Percentiles rank a stretch among this genome's conserved stretches.
These are phyloP conservation scores for Euspilapteryx auroguttella DNA, from an alignment of 2,888 invertebrate species.

Conservation along the genomic window DNA sequence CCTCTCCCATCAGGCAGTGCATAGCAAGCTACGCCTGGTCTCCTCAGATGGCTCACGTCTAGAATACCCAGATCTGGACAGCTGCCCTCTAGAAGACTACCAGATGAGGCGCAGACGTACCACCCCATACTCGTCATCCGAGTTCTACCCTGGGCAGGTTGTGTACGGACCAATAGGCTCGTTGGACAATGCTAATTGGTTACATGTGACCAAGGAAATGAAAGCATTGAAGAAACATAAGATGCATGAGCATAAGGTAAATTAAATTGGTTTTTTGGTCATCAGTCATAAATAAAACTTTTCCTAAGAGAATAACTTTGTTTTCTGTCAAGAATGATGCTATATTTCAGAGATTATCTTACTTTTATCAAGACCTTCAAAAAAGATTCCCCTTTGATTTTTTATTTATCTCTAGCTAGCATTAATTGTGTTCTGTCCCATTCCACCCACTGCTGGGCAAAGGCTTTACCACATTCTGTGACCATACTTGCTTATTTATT, in stretches of 20 bases:
- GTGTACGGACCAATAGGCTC: conserved; percentile 74
- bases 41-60: conserved; percentile 69
- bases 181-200: conserved; percentile 79
- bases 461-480: too few species aligned
- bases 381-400: too few species aligned
- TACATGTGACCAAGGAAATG: conserved; percentile 75
- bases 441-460: too few species aligned
- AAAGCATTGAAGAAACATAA: conserved; percentile 64
- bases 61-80: conserved; percentile 68
- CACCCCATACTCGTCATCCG: conserved; percentile 45
- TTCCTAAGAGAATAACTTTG: too few species aligned
- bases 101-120: conserved; percentile 66
- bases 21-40: conserved; percentile 66
- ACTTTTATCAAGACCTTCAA: too few species aligned
- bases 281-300: too few species aligned
- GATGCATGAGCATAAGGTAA: conserved; percentile 57
- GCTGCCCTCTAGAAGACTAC: conserved; percentile 71
- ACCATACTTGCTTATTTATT: too few species aligned
- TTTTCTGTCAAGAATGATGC: too few species aligned
- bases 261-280: too few species aligned
- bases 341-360: too few species aligned
- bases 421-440: too few species aligned
- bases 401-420: too few species aligned
- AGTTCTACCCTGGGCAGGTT: conserved; percentile 55
- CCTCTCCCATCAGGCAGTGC: conserved; percentile 45